Conservation (phyloP, 2,797 vertebrate genomes). For the Tenualosa thibaudeaui region DNA sequence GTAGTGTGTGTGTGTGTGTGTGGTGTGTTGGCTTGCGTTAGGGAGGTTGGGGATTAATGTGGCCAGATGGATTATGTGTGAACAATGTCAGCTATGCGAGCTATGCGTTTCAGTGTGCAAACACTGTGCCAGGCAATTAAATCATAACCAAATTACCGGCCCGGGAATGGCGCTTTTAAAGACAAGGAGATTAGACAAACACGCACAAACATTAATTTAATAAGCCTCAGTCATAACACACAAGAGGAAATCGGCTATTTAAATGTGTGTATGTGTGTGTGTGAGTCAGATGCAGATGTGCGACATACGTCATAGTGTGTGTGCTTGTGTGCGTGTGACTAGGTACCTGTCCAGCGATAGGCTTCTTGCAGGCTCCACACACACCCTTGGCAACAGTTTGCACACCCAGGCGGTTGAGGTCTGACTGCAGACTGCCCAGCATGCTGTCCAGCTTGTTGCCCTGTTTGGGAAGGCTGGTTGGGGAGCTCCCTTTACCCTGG, state of each 20-base stretch:
- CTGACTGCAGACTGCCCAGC: constrained; percentile 92
- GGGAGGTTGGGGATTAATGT: background rate
- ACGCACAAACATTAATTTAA: background rate
- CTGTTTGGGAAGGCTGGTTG: constrained; percentile 77
- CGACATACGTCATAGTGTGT: constrained; percentile 10
- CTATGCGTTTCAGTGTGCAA: background rate
- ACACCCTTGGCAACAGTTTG: constrained; percentile 93
- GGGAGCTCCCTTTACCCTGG: constrained; percentile 80
- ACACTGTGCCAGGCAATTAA: constrained; percentile 5
- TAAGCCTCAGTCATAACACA: background rate
- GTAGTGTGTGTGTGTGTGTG: no score
- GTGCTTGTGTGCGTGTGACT: constrained; percentile 20
- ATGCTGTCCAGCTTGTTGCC: constrained; percentile 96
- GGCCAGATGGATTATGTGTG: background rate
- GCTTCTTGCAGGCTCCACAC: constrained; percentile 95
- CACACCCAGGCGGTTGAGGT: constrained; percentile 90
- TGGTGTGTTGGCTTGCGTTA: background rate
- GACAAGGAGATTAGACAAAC: background rate
- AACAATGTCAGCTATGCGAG: constrained; percentile 17
- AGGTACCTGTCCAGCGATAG: constrained; percentile 90
- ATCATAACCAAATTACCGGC: background rate
- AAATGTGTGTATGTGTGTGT: background rate
- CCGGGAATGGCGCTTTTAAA: background rate
- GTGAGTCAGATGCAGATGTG: background rate
- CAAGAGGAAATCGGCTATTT: background rate